These are phyloP conservation scores for Aurelia sp. DNA, from an alignment of 30 jellyfish, hydroid and myxozoan species.

Conservation along the genomic window DNA sequence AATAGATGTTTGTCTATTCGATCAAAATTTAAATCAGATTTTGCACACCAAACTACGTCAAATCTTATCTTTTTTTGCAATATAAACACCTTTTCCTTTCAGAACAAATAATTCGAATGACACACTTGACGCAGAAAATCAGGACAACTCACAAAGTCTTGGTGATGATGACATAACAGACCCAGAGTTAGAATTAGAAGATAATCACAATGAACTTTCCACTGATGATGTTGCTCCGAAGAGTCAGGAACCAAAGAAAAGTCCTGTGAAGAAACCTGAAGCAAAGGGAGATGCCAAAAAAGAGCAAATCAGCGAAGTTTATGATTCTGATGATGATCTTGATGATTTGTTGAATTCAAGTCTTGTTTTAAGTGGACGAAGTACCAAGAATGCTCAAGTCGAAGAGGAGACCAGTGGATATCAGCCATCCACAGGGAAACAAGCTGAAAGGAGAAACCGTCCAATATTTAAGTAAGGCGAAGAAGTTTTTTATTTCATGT, in stretches of 20 bases:
- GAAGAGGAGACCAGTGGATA: conserved; percentile 1
- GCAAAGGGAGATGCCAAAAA: background rate
- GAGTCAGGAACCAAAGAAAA: background rate
- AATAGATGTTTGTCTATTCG: no score
- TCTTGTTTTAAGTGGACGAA: conserved; percentile 33
- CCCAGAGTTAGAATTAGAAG: background rate
- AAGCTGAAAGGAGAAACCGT: no score
- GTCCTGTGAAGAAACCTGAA: background rate
- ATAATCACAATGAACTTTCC: background rate
- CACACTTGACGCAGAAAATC: background rate
- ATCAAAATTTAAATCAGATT: no score
- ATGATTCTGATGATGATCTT: conserved; percentile 55
- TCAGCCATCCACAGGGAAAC: no score
- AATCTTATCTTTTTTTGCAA: background rate
- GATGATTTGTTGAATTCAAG: conserved; percentile 60
- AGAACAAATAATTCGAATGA: background rate
- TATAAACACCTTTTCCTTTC: background rate
- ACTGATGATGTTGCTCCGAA: conserved; percentile 10
- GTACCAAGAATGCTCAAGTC: background rate
- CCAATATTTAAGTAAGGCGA: no score
- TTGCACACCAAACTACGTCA: background rate
- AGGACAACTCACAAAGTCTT: background rate
- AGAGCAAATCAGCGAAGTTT: background rate
- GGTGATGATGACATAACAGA: conserved; percentile 5
- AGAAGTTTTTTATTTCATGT: no score